Base-by-base conservation (phyloP, 1,140 invertebrate species). In the Stratiolaelaps scimitus region DNA sequence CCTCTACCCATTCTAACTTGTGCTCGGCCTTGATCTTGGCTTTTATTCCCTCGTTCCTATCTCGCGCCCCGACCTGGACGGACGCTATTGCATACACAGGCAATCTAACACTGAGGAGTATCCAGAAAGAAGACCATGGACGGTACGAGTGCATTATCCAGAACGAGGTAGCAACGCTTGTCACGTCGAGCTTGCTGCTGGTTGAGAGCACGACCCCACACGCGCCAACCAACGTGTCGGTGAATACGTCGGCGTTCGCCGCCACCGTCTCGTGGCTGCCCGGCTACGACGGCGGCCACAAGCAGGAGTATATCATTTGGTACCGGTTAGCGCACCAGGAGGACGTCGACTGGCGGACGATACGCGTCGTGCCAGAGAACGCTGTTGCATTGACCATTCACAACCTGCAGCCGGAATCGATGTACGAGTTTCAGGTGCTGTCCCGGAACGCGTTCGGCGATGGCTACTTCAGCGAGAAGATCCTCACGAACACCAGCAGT, bases 341-440 rank as follows among this genome's bases (percentile, higher is more conserved):
- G 28, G 72, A 72, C 60, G 69, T 68, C 67, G 71, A 91, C 70
- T 93, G 90, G 91, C 85, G 86, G 66, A 91, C 87, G 65, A 88
- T 93, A 69, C 87, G 88, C 23, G 89, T 93, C n/a, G 89, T 88
- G 46, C 89, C 89, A 17, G 84, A 87, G 47, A 88, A 89, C 66
- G 87, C 85, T 71, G 94, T 88, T 1, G 81, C 84, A 75, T 87
- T 93, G 65, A 92, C 89, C 67, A 88, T 98, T 73, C 92, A 92
- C 75, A 84, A 86, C 64, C 79, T 97, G 64, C 83, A 84, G 69
- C 89, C 90, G 2, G 87, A 88, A 64, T 92, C 89, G 6, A 84
- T 85, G 28, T 96, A 97, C 77, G 91, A 97, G 76, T 96, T 98
- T 78, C 89, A 93, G 80, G 90, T 98, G 48, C 83, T 94, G 69